Base-by-base conservation (phyloP, 2,888 invertebrate species). In the Stomorhina lunata region DNA sequence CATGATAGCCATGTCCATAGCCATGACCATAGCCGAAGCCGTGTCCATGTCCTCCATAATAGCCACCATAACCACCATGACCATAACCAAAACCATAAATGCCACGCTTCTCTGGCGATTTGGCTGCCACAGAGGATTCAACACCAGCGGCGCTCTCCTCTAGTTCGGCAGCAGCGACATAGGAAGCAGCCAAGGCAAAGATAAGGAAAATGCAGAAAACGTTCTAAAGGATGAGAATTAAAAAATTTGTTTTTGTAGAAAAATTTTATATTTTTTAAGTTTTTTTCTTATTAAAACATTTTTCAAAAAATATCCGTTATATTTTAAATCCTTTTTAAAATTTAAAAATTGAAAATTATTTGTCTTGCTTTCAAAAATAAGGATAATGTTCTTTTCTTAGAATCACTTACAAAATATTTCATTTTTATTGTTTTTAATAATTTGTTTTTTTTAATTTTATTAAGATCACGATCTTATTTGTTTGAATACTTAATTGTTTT, bases 71-170 rank as follows among this genome's bases (percentile, higher is more conserved):
- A n/a, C n/a, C n/a, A n/a, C n/a, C n/a, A n/a, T n/a, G n/a, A n/a
- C n/a, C n/a, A n/a, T n/a, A 84, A 6, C 86, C 85, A n/a, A 86
- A 86, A 34, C 85, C 86, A 71, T 81, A 86, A 53, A 84, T 84
- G 12, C 85, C 86, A 65, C 86, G 85, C 57, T 86, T 86, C 20
- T 85, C 84, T n/a, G 84, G 84, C 68, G 80, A 84, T 66, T 85
- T 85, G 12, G 84, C 82, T 12, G 76, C 77, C 40, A 83, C 9
- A n/a, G 83, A 79, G 6, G 85, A 81, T 53, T 73, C 75, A 27
- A 71, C 27, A 0, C 6, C n/a, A n/a, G n/a, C n/a, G n/a, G n/a
- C n/a, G n/a, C n/a, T n/a, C n/a, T n/a, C 78, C 7, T 84, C 81
- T 7, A 82, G 59, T 48, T 82, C 85, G 4, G 76, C 53, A 25